These are phyloP conservation scores for Polietes domitor DNA, from an alignment of 2,888 invertebrate species.

Conservation along the genomic window DNA sequence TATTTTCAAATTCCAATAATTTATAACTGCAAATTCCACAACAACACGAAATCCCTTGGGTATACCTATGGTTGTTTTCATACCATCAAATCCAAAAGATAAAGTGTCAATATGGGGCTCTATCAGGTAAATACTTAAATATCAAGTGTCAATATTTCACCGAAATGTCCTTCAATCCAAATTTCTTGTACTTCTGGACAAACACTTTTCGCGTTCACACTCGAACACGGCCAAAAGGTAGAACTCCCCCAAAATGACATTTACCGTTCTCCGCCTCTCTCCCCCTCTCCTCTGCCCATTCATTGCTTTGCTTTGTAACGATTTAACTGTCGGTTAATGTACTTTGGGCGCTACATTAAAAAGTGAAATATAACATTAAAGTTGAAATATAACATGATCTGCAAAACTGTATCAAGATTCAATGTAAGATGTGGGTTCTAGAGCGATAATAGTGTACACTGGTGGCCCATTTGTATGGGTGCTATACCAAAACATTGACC, in stretches of 20 bases:
- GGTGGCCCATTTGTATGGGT: no score
- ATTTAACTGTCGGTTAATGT: slow-evolving; percentile 36
- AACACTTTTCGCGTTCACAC: neutral
- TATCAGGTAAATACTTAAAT: neutral
- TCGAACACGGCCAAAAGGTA: neutral
- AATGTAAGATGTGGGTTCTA: no score
- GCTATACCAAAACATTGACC: no score
- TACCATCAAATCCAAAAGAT: neutral
- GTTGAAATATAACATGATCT: no score
- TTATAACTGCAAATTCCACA: no score
- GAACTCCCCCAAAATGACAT: neutral
- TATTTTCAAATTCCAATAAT: no score
- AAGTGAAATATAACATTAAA: no score
- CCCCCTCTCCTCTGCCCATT: neutral
- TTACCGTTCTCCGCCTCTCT: neutral
- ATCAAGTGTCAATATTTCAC: neutral
- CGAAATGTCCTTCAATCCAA: slow-evolving; percentile 12
- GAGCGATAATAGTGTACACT: no score
- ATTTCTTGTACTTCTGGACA: neutral
- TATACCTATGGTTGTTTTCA: neutral
- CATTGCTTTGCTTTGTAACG: neutral
- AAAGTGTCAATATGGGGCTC: slow-evolving; percentile 15
- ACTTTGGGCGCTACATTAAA: no score
- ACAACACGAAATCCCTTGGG: neutral
- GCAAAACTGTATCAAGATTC: no score